Conservation (phyloP, 2,113 vertebrate species). For the Prochilodus magdalenae region DNA sequence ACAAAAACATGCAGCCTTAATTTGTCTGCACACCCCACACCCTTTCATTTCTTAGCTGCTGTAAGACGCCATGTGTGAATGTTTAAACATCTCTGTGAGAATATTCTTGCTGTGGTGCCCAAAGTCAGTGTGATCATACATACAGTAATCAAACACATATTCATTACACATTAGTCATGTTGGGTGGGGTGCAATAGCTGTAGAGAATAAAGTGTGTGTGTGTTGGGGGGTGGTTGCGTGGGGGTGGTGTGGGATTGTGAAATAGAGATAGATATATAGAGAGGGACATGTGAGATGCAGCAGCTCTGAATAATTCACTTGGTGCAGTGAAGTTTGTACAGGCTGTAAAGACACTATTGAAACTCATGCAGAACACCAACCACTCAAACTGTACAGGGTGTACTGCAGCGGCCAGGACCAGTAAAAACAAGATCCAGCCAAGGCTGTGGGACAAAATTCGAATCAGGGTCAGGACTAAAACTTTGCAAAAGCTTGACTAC, state of each 20-base stretch:
- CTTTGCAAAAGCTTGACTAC: not conserved
- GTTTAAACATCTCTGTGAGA: not conserved
- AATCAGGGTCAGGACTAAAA: no score
- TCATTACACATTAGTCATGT: not conserved
- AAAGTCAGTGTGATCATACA: not conserved
- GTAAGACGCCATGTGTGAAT: not conserved
- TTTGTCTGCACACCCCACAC: conserved; percentile 27
- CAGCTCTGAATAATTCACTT: conserved; percentile 1
- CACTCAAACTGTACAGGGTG: not conserved
- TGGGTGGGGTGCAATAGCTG: conserved; percentile 7
- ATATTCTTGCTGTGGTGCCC: not conserved
- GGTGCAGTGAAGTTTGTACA: not conserved
- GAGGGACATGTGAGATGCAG: not conserved
- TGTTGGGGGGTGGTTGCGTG: no score
- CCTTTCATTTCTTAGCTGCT: not conserved
- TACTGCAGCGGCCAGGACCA: not conserved
- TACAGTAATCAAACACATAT: not conserved
- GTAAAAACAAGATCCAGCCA: not conserved
- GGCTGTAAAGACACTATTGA: not conserved
- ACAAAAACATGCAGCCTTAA: conserved; percentile 15
- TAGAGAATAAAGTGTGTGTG: not conserved
- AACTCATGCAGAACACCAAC: not conserved
- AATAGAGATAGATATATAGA: not conserved
- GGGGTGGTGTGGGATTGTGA: no score
- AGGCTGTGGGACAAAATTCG: no score